Base-by-base conservation (phyloP, 2,888 invertebrate species). In the Caenorhabditis virilis region DNA sequence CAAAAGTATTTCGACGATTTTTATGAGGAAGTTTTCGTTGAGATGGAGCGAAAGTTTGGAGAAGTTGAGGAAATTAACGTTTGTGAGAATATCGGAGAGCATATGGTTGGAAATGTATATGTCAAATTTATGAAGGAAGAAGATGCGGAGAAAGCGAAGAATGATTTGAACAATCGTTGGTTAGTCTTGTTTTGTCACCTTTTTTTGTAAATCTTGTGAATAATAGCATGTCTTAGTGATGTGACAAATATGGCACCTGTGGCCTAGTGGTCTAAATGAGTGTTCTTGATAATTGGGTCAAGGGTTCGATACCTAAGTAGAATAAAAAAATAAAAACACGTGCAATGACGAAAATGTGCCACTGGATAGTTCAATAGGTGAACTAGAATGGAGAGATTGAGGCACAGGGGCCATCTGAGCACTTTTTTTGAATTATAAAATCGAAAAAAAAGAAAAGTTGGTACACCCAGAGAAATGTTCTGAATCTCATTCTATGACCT, bases 61-160 rank as follows among this genome's bases (percentile, higher is more conserved):
- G 95, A 97, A 86, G 97, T 98, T 80, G 98, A 99, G 85, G 98
- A 99, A 86, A 97, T 98, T 95, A 98, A 98, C 86, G 95, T 99
- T 2, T 99, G 98, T 86, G 98, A 98, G 86, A 99, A 99, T 85
- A 89, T 98, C 64, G 79, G 79, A 23, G 78, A 78, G 57, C 78
- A 78, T 53, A 88, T 98, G 73, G 95, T 97, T 36, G 98, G 98
- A 56, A 98, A 98, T 88, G 97, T 98, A 53, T 98, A 98, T 85
- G 94, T 98, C 69, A 98, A 97, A 88, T 91, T 92, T 85, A 84
- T 67, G 54, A 89, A 91, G 72, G 98, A 98, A 85, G 97, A 97
- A 84, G 97, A 97, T 85, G 98, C 98, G 0, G 97, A 98, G 84
- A 91, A 93, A 82, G 95, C 95, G 6, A 95, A 95, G 0, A 91